These are phyloP conservation scores for Bothrops jararaca DNA, from an alignment of 2,113 vertebrate species.

Conservation along the genomic window DNA sequence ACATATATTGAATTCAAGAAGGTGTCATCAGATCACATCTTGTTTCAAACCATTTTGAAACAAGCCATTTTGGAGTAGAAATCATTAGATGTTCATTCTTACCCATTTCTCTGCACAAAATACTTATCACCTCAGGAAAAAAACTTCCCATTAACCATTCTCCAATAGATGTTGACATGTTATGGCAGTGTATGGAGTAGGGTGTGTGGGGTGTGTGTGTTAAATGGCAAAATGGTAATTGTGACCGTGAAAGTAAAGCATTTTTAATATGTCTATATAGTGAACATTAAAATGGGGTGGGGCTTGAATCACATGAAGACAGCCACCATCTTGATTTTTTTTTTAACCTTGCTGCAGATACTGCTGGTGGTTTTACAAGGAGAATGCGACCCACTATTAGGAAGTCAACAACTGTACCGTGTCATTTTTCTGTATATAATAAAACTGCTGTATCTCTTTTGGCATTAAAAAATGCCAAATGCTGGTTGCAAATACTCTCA, in stretches of 20 bases:
- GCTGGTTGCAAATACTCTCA: not conserved
- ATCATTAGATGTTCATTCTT: not conserved
- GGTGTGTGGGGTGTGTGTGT: not conserved
- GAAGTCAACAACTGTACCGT: not conserved
- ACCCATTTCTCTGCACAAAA: not conserved
- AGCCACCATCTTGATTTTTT: not conserved
- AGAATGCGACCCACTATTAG: not conserved
- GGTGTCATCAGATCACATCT: not conserved
- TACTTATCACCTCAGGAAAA: not conserved
- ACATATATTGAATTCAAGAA: not conserved
- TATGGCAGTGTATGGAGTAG: not conserved
- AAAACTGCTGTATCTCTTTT: not conserved
- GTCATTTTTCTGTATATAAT: not conserved
- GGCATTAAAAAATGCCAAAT: not conserved
- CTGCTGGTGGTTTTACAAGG: not conserved
- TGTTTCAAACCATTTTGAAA: not conserved
- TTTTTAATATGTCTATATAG: not conserved
- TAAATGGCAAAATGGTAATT: not conserved
- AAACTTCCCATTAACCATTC: not conserved
- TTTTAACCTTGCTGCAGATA: not conserved
- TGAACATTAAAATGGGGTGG: not conserved
- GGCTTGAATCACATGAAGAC: not conserved
- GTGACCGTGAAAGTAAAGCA: not conserved
- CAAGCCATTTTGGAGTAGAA: not conserved
- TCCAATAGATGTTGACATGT: not conserved